Evolutionary conservation across 2,888 invertebrate genomes (phyloP).

Genomic region (Timema podura): DNA sequence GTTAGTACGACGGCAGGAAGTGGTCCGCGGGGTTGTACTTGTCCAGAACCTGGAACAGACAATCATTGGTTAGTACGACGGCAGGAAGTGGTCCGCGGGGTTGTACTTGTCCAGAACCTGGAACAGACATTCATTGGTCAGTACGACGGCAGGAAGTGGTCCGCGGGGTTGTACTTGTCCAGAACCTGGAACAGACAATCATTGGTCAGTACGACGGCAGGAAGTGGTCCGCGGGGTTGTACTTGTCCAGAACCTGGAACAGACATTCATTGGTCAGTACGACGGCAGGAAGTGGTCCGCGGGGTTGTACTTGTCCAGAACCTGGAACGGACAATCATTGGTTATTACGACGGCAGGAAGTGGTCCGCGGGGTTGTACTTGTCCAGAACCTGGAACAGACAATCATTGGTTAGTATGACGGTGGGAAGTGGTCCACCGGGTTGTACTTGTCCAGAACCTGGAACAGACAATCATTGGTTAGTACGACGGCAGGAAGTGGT

Average conservation of each 20-base stretch:
- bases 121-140: slow-evolving; percentile 5
- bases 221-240: slow-evolving; percentile 93
- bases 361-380: slow-evolving; percentile 94
- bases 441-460: slow-evolving; percentile 91
- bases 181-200: slow-evolving; percentile 59
- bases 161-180: slow-evolving; percentile 93
- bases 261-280: background rate
- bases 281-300: slow-evolving; percentile 91
- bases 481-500: slow-evolving; percentile 79
- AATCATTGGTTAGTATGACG: slow-evolving; percentile 41
- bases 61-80: slow-evolving; percentile 41
- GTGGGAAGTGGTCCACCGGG: slow-evolving; percentile 93
- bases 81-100: slow-evolving; percentile 93
- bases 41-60: slow-evolving; percentile 69
- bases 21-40: slow-evolving; percentile 94
- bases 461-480: slow-evolving; percentile 10
- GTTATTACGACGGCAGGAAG: slow-evolving; percentile 67
- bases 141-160: slow-evolving; percentile 79
- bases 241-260: slow-evolving; percentile 82
- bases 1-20: slow-evolving; percentile 67
- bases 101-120: slow-evolving; percentile 91
- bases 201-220: slow-evolving; percentile 55
- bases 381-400: slow-evolving; percentile 69
- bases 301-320: slow-evolving; percentile 91
- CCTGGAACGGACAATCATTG: slow-evolving; percentile 48